phyloP scores from a whole-genome alignment of 1,140 invertebrate species.

The Apis dorsata region DNA sequence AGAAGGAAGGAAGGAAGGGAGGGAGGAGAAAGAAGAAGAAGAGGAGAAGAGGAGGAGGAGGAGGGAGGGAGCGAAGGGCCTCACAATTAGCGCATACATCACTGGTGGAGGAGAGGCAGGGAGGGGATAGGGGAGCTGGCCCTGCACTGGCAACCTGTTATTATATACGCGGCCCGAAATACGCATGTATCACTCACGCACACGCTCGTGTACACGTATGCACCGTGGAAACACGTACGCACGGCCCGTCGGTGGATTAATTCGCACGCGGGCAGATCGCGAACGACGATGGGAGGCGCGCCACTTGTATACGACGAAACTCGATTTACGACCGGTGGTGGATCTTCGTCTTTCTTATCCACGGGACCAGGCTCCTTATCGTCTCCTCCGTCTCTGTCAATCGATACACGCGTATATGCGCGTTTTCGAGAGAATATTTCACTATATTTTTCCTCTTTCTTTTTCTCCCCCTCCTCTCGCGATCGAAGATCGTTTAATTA shows the following conservation, averaged over 20 bases:
- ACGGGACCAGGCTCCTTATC: slow-evolving; percentile 2
- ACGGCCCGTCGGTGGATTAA: slow-evolving; percentile 73
- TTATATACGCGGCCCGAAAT: slow-evolving; percentile 74
- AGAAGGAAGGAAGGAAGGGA: neutral
- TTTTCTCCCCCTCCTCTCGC: too few relatives aligned
- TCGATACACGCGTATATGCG: neutral
- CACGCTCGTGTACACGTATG: slow-evolving; percentile 25
- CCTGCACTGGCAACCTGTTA: slow-evolving; percentile 76
- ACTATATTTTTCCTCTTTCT: too few relatives aligned
- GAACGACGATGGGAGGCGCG: slow-evolving; percentile 56
- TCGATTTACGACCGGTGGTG: slow-evolving; percentile 50
- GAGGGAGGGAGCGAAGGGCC: slow-evolving; percentile 56
- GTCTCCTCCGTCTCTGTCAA: neutral
- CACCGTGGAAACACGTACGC: slow-evolving; percentile 37
- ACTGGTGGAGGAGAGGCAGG: slow-evolving; percentile 59
- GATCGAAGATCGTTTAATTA: slow-evolving; percentile 17
- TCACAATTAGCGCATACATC: slow-evolving; percentile 70
- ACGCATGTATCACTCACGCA: slow-evolving; percentile 75
- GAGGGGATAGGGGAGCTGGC: slow-evolving; percentile 65
- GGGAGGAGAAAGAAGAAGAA: neutral
- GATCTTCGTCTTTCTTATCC: slow-evolving; percentile 21
- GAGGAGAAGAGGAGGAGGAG: neutral
- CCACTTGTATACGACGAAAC: slow-evolving; percentile 47
- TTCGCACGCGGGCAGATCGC: slow-evolving; percentile 70
- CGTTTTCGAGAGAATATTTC: too few relatives aligned